Evolutionary conservation across 2,888 invertebrate genomes (phyloP), one percentile per base, ranked within the genome.

Genomic region (Barypeithes pellucidus): DNA sequence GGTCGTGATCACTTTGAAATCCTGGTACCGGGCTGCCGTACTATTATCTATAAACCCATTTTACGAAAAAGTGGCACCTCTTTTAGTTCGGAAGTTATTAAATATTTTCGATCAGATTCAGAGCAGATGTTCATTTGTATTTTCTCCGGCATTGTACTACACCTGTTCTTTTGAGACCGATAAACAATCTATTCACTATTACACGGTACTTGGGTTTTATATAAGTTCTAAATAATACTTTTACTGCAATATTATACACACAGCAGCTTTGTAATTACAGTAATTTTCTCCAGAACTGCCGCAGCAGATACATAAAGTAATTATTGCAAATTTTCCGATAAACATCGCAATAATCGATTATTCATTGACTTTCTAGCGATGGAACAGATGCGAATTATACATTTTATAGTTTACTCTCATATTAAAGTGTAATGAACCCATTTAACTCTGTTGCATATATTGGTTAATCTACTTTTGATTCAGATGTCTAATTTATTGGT

Each of bases 351-450:
- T 33, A 36, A 57, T 57, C 54, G 54, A 57, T 33, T 57, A 16
- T 33, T 33, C 33, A 57, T 57, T 57, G 33, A 29, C 52, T 52
- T 52, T 29, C 54, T 57, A 57, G 33, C 54, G 8, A 33, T 16
- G 24, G 54, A 33, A 57, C 54, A 57, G 54, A 57, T 57, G 33
- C 33, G 11, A 57, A 57, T n/a, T 33, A 54, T 11, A 16, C 11
- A 33, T 57, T 29, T 57, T 57, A 33, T 57, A 57, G 33, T 9
- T 57, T 16, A 33, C 33, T 57, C 54, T 33, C n/a, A 7, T 29
- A 29, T 29, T 57, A 57, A 16, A 57, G 54, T 33, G 29, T 57
- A 57, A 57, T 57, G 33, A 57, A 57, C 54, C 33, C 54, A 33
- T 57, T 36, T 16, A 57, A 57, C 29, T 57, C 18, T 33, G 11